Conservation (phyloP, 2,888 invertebrate species). For the Heliconius cydno region DNA sequence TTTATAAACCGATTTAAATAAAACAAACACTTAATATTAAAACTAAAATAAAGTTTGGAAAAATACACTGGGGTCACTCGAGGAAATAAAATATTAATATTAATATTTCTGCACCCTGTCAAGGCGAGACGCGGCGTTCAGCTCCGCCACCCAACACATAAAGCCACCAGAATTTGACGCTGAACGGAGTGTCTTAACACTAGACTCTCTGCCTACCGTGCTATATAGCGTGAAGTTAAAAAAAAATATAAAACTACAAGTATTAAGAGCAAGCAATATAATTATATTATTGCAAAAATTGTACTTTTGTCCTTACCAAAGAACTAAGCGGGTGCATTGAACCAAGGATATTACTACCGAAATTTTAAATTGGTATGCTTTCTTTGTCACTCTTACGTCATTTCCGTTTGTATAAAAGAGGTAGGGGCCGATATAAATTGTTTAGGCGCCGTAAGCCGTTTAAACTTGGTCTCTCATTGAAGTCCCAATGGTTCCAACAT, state of each 20-base stretch:
- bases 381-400: conserved; percentile 60
- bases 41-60: too few species aligned
- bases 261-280: conserved; percentile 43
- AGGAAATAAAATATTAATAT: too few species aligned
- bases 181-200: too few species aligned
- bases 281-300: conserved; percentile 69
- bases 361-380: conserved; percentile 71
- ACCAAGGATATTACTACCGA: conserved; percentile 71
- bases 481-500: conserved; percentile 70
- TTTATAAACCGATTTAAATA: too few species aligned
- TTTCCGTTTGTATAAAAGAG: conserved; percentile 58
- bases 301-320: conserved; percentile 81
- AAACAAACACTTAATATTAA: too few species aligned
- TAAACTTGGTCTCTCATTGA: conserved; percentile 68
- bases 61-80: too few species aligned
- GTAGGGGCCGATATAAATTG: conserved; percentile 55
- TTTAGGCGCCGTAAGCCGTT: conserved; percentile 65
- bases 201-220: too few species aligned
- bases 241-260: background rate
- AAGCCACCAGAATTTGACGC: too few species aligned
- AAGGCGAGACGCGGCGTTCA: too few species aligned
- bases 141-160: too few species aligned
- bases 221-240: too few species aligned
- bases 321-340: conserved; percentile 79
- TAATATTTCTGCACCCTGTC: too few species aligned